Conservation (phyloP, 2,113 vertebrate genomes). For the Plestiodon gilberti region DNA sequence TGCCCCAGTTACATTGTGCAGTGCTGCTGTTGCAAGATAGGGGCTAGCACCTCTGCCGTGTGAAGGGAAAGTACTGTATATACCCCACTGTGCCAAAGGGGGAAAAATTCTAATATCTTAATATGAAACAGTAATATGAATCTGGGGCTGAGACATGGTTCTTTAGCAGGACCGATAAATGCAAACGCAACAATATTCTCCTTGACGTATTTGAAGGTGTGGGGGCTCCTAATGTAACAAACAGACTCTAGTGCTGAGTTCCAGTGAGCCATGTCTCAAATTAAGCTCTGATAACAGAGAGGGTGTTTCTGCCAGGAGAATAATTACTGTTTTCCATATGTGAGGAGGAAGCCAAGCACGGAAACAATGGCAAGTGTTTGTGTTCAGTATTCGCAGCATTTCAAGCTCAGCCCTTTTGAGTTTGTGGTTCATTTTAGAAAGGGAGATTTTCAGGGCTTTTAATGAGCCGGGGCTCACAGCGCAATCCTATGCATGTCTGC, state of each 20-base stretch:
- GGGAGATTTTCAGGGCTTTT: background rate
- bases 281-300: slow-evolving; percentile 21
- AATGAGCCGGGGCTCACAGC: background rate
- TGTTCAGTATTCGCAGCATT: background rate
- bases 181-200: background rate
- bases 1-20: background rate
- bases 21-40: background rate
- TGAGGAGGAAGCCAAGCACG: slow-evolving; percentile 2
- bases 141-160: background rate
- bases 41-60: background rate
- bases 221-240: background rate
- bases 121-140: background rate
- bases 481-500: no score
- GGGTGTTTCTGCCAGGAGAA: slow-evolving; percentile 14
- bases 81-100: background rate
- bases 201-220: background rate
- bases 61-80: no score
- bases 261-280: background rate
- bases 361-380: slow-evolving; percentile 10
- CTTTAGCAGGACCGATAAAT: background rate
- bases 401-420: background rate
- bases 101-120: background rate
- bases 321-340: slow-evolving; percentile 20
- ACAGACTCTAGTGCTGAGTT: background rate
- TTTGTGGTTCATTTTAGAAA: background rate